Evolutionary conservation across 2,113 vertebrate genomes (phyloP).

Genomic region (Globicephala melas): DNA sequence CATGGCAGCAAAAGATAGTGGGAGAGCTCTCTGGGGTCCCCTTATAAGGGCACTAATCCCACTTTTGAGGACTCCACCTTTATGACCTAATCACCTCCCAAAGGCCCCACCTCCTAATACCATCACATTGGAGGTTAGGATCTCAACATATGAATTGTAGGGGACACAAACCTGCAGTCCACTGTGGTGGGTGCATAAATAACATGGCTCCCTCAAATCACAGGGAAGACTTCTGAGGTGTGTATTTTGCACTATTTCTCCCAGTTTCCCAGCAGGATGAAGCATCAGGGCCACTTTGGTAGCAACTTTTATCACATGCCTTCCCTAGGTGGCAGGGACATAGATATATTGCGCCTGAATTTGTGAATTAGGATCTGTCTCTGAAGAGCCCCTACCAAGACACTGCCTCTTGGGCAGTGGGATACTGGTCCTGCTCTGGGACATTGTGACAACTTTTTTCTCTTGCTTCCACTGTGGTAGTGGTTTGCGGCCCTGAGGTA

Average conservation of each 20-base stretch:
- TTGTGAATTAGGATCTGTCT: background rate
- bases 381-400: background rate
- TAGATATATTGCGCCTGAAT: background rate
- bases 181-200: background rate
- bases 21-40: too few species aligned
- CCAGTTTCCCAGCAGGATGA: background rate
- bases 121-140: too few species aligned
- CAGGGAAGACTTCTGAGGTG: background rate
- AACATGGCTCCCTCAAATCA: background rate
- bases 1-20: too few species aligned
- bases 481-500: background rate
- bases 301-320: background rate
- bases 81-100: too few species aligned
- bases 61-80: too few species aligned
- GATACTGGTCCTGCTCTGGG: background rate
- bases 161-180: background rate
- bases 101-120: too few species aligned
- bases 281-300: background rate
- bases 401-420: background rate
- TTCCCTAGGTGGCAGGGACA: background rate
- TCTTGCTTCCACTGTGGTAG: background rate
- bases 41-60: too few species aligned
- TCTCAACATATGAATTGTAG: background rate
- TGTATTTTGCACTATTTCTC: background rate
- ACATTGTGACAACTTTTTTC: background rate